Evolutionary conservation across 2,797 vertebrate genomes (phyloP).

Genomic region (Peromyscus aztecus): DNA sequence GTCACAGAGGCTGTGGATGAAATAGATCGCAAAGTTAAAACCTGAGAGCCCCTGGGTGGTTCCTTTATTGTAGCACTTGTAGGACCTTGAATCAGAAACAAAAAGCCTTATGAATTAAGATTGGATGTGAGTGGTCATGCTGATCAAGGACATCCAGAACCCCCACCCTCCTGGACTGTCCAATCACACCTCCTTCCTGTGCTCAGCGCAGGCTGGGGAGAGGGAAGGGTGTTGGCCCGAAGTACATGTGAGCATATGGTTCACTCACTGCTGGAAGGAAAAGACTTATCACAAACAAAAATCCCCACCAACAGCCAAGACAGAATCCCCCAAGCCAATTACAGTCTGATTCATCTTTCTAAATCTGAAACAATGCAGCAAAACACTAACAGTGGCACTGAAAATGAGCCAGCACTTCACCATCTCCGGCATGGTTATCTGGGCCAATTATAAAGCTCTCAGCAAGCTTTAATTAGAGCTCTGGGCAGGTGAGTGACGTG

Average conservation of each 20-base stretch:
- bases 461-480: slow-evolving; percentile 65
- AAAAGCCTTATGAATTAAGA: background rate
- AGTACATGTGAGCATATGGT: background rate
- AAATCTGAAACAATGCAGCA: slow-evolving; percentile 5
- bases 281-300: background rate
- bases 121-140: background rate
- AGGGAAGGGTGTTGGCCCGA: background rate
- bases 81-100: background rate
- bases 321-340: background rate
- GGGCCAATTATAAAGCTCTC: slow-evolving; percentile 50
- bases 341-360: slow-evolving; percentile 38
- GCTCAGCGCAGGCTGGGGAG: background rate
- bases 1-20: background rate
- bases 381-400: background rate
- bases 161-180: background rate
- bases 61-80: background rate
- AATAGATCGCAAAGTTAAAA: background rate
- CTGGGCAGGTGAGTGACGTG: background rate
- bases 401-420: background rate
- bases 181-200: fast-evolving
- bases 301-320: background rate
- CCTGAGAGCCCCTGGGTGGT: background rate
- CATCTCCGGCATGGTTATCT: background rate
- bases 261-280: background rate
- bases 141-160: background rate